A percentile compares a stretch with the other conserved stretches of the same genome.
Conservation (phyloP, 2,113 vertebrate genomes). For the Actinemys pallida region DNA sequence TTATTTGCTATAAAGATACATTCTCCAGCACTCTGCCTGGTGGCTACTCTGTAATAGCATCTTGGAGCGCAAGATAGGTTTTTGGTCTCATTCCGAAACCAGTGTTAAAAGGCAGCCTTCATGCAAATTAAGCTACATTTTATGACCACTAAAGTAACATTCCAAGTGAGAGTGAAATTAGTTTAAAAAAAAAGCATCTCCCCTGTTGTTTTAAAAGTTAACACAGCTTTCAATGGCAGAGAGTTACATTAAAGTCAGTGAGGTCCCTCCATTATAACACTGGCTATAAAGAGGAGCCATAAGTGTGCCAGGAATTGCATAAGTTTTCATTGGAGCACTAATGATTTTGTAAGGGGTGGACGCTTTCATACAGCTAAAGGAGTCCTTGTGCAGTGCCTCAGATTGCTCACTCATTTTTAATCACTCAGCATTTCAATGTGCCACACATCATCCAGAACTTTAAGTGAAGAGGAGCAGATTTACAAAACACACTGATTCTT, state of each 20-base stretch:
- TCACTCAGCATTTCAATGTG: not conserved
- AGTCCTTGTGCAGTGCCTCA: not conserved
- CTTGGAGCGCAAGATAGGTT: not conserved
- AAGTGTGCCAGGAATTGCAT: not conserved
- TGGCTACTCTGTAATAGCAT: conserved; percentile 38
- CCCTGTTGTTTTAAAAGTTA: not conserved
- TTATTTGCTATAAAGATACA: conserved; percentile 63
- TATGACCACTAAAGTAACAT: conserved; percentile 12
- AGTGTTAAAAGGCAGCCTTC: conserved; percentile 35
- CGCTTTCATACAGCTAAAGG: not conserved
- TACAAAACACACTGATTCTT: fast-evolving
- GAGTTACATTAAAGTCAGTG: not conserved
- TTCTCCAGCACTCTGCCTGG: conserved; percentile 50
- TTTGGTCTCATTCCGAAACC: conserved; percentile 21
- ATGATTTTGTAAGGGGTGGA: fast-evolving
- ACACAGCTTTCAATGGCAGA: not conserved
- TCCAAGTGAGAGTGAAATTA: conserved; percentile 32
- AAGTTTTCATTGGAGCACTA: fast-evolving
- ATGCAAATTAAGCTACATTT: conserved; percentile 46
- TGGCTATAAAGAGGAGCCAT: not conserved
- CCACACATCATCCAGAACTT: too few relatives aligned
- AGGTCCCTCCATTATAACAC: not conserved
- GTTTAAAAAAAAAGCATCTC: not conserved
- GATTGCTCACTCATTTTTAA: not conserved
- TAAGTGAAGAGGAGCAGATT: not conserved